These are phyloP conservation scores for Steatocranus sp. DNA, from an alignment of 2,797 vertebrate genomes.

Conservation along the genomic window DNA sequence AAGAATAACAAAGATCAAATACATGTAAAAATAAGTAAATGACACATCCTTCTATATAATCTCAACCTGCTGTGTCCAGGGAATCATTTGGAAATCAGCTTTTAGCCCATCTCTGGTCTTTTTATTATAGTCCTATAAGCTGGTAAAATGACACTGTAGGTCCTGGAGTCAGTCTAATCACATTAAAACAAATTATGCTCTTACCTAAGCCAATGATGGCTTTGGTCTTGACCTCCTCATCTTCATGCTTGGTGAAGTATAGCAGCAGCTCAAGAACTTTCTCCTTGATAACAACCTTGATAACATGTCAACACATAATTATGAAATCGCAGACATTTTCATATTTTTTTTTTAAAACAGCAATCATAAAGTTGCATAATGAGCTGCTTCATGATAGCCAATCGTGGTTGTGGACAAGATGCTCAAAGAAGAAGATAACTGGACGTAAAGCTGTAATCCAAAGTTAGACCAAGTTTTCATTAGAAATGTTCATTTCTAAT, in stretches of 20 bases:
- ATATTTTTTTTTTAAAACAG: neutral
- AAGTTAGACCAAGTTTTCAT: neutral
- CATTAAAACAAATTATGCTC: neutral
- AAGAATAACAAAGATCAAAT: neutral
- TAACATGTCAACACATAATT: neutral
- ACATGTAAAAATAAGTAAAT: neutral
- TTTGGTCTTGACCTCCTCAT: conserved; percentile 96
- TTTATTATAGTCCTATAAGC: neutral
- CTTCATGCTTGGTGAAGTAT: conserved; percentile 96
- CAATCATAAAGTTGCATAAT: neutral
- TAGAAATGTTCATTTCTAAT: neutral
- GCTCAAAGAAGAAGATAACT: neutral
- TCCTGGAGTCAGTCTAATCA: neutral
- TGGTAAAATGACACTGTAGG: neutral
- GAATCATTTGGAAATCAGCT: neutral
- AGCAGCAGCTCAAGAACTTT: conserved; percentile 95
- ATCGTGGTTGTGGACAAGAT: neutral
- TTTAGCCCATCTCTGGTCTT: neutral
- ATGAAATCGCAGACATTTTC: neutral
- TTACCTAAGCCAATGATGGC: conserved; percentile 97
- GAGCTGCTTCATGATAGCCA: neutral
- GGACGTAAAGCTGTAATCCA: neutral
- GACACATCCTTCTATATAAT: neutral
- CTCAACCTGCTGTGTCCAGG: neutral
- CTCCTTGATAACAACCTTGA: conserved; percentile 93